Evolutionary conservation across 2,797 vertebrate species (phyloP).

Genomic region (Malacoraja senta): DNA sequence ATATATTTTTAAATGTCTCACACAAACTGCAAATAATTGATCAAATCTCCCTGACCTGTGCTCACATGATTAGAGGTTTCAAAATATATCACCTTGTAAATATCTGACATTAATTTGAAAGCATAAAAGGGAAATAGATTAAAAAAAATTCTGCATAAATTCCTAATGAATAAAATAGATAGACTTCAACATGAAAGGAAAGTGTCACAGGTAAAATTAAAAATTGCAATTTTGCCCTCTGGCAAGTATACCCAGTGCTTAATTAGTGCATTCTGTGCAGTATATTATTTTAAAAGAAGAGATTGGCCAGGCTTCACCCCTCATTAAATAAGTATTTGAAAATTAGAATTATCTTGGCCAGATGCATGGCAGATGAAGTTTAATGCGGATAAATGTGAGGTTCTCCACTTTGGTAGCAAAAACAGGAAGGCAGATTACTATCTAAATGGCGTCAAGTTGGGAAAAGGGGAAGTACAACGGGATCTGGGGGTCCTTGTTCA

Average conservation of each 20-base stretch:
- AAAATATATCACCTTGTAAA: not conserved
- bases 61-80: not conserved
- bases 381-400: too few relatives aligned
- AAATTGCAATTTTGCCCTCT: not conserved
- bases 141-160: not conserved
- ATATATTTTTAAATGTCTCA: not conserved
- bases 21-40: not conserved
- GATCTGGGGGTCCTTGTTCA: too few relatives aligned
- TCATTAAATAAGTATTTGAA: not conserved
- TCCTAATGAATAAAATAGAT: not conserved
- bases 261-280: not conserved
- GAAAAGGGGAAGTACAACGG: too few relatives aligned
- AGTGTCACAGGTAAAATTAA: not conserved
- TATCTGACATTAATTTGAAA: constrained; percentile 3
- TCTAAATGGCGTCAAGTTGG: too few relatives aligned
- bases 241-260: not conserved
- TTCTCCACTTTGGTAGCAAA: too few relatives aligned
- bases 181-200: not conserved
- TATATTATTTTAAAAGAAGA: not conserved
- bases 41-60: not conserved
- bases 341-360: not conserved
- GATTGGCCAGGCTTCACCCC: not conserved
- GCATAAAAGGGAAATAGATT: too few relatives aligned
- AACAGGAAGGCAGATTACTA: too few relatives aligned
- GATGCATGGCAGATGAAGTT: too few relatives aligned